Base-by-base conservation (phyloP, 2,797 vertebrate genomes). In the Gambusia yucatana region DNA sequence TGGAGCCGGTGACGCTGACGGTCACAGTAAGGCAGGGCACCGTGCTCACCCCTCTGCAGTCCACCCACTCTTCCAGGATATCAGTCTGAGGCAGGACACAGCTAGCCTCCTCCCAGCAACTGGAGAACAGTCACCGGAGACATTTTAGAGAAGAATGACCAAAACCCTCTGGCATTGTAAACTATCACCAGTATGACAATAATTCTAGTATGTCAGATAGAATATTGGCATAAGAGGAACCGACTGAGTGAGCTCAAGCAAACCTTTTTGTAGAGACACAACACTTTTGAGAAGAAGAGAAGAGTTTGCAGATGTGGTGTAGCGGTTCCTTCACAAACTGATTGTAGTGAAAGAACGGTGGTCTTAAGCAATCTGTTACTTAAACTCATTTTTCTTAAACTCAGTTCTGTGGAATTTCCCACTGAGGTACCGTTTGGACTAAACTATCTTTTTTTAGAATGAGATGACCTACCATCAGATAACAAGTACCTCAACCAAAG, bases 1-100 rank as follows among this genome's bases (percentile, higher is more conserved):
- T 91, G 61, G 95, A 93, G 47, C 77, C 84, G 0, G 88, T 93
- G 81, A 96, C 83, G 80, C 93, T 96, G 67, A 97, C 97, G 10
- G 86, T 90, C 75, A 94, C 96, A 86, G 86, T 92, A 73, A 97
- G 95, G 84, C 97, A 97, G 0, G 94, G 96, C 88, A 93, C 93
- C 3, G 83, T 87, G 84, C 92, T 94, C 86, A 93, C 92, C 14
- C 94, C 92, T 78, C 79, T 90, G 82, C 95, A 95, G 88, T 95
- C 95, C 89, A 95, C 91, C 94, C 95, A 93, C 72, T 96, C 93
- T 0, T 94, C 92, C 77, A 83, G 88, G 81, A 97, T 83, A 3
- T 93, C 82, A 0, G 87, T 91, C 67, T 91, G 82, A 75, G 94
- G 77, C 65, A 95, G 72, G 6, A 95, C 94, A 78, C 97, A 97